Percentiles rank a stretch among this genome's conserved stretches.
Conservation (phyloP, 2,797 vertebrate species). For the Huso huso region DNA sequence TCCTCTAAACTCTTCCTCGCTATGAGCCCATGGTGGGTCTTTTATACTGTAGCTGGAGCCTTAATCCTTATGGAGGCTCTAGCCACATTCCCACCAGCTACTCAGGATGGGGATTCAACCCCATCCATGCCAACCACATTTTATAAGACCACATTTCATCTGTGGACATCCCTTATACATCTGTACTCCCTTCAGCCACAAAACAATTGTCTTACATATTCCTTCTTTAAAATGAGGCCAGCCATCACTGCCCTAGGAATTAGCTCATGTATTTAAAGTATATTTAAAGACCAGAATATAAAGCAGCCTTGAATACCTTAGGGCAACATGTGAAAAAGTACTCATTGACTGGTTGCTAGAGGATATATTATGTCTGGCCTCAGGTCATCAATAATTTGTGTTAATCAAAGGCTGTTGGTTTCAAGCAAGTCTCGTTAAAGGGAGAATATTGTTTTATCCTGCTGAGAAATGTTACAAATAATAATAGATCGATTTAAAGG, state of each 20-base stretch:
- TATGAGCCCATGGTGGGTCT: too few species aligned
- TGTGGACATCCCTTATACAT: too few species aligned
- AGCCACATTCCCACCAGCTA: too few species aligned
- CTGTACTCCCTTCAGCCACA: too few species aligned
- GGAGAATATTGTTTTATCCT: background rate
- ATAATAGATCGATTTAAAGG: background rate
- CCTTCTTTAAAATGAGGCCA: background rate
- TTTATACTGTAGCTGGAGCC: too few species aligned
- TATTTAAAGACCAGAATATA: background rate
- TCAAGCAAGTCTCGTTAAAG: background rate
- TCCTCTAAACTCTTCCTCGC: too few species aligned
- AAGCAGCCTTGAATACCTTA: background rate
- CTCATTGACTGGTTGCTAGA: background rate
- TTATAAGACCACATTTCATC: too few species aligned
- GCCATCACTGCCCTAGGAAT: background rate
- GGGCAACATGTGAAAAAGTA: background rate
- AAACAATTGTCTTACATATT: background rate
- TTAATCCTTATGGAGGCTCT: too few species aligned
- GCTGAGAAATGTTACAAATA: background rate
- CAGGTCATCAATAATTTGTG: conserved; percentile 4
- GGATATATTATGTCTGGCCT: background rate
- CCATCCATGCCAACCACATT: too few species aligned
- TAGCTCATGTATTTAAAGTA: background rate
- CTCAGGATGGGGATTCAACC: too few species aligned
- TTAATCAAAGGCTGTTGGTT: background rate